Evolutionary conservation across 2,113 vertebrate species (phyloP), one percentile per base, ranked within the genome.

Genomic region (Hydrolagus affinis): DNA sequence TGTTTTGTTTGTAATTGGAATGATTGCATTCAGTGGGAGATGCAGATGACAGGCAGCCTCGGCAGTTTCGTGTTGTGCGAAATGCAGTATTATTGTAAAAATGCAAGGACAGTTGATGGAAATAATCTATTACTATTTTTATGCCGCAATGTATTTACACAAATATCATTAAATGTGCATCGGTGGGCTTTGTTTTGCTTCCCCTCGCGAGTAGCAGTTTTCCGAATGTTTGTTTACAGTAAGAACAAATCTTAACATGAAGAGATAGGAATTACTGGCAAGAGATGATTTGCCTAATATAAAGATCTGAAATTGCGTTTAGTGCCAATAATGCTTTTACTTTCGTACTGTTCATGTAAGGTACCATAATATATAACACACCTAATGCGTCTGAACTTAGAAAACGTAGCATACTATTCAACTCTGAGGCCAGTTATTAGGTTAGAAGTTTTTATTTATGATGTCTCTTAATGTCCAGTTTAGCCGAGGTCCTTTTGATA

Each of bases 371-470:
- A 66, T 68, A 9, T 19, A 28, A 8, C 10, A 3, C 2, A 64
- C 62, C 30, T 8, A 23, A 60, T 3, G 57, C n/a, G 59, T n/a
- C 59, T 28, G 62, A 83, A 83, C 78, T 83, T 83, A 66, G 60
- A 68, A 66, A 66, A 68, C 17, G 15, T 83, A 8, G 25, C 28
- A 32, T 83, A 83, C 1, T 6, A 3, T 21, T 6, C 78, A 32
- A 66, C 14, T 83, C 60, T 68, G 28, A 10, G 2, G 19, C 17
- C 25, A 83, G 15, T 83, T 66, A 60, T 66, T 66, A 66, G 64
- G 23, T 64, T 80, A 23, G 11, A 83, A 83, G 60, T 83, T 83
- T 66, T 68, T 14, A 78, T 78, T 25, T 68, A 66, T 32, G 78
- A 17, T 83, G n/a, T 17, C 25, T 10, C 28, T 83, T 80, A 80